Evolutionary conservation across 2,888 invertebrate species (phyloP), one percentile per base, ranked within the genome.

Genomic region (Hofmannophila pseudospretella): DNA sequence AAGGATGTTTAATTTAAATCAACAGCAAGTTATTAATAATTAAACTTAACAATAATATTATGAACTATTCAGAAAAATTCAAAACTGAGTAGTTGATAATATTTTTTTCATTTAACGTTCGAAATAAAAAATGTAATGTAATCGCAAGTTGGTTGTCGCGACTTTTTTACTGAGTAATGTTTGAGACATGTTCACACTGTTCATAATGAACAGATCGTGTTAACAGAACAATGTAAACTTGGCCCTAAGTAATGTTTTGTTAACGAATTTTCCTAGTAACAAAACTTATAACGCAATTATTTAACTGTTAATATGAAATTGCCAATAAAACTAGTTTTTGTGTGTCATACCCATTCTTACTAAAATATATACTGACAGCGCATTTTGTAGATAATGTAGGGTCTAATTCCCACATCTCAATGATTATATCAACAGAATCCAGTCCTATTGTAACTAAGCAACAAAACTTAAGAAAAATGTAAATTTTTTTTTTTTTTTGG

Each of bases 91-190:
- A 30, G 38, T 38, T 52, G 54, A 50, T 51, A 38, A 51, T 38
- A 52, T 53, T 44, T 46, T 42, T 41, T 42, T 41, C 34, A 38
- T 42, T 19, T 48, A 56, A 67, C 62, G 59, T 52, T 51, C 49
- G 34, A 82, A 82, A 78, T 77, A 78, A 82, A 63, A 76, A 84
- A 85, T 84, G 84, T 85, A 84, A 85, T 85, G 85, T 82, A 84
- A 84, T 72, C 76, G 76, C 76, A 55, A 48, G 65, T 47, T 74
- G 54, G 42, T 38, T 32, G 45, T 45, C 52, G 68, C 74, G 69
- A 35, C 14, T 27, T 33, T 23, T 27, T 36, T 25, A 9, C 5
- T 7, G 19, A 33, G 30, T 14, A 23, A 34, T 42, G 32, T 35
- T 30, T 36, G 37, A 34, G 36, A 41, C 7, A 8, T 28, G 3